phyloP scores from a whole-genome alignment of 1,140 invertebrate genomes.

The Brachionus angularis region DNA sequence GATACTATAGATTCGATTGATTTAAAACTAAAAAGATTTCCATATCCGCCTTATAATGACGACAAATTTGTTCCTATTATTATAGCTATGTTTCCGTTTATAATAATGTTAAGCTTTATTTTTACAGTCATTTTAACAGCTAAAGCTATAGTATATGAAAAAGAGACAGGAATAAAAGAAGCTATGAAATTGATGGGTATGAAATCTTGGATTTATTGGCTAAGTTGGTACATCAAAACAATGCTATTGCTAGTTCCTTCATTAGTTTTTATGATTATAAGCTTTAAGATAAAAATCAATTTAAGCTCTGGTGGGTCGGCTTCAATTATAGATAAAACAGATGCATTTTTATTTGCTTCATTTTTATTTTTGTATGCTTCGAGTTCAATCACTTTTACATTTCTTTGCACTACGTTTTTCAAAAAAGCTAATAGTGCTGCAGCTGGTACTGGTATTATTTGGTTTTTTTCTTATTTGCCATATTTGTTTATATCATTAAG shows the following conservation, averaged over 20 bases:
- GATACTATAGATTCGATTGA: constrained; percentile 44
- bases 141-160: constrained; percentile 55
- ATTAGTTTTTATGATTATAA: constrained; percentile 60
- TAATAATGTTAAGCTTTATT: constrained; percentile 68
- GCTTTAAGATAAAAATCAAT: constrained; percentile 50
- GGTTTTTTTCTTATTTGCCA: constrained; percentile 54
- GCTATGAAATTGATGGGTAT: constrained; percentile 84
- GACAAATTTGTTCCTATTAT: constrained; percentile 54
- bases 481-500: constrained; percentile 63
- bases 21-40: constrained; percentile 61
- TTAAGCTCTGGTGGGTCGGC: constrained; percentile 45
- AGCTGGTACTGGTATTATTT: constrained; percentile 52
- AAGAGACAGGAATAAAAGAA: constrained; percentile 62
- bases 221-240: constrained; percentile 74
- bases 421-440: constrained; percentile 52
- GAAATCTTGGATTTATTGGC: constrained; percentile 74
- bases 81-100: constrained; percentile 62
- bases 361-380: constrained; percentile 35
- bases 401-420: constrained; percentile 46
- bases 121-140: constrained; percentile 52
- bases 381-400: constrained; percentile 45
- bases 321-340: constrained; percentile 62
- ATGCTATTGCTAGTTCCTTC: constrained; percentile 68
- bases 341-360: constrained; percentile 59
- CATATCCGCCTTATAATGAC: constrained; percentile 54